Evolutionary conservation across 2,113 vertebrate species (phyloP).

Genomic region (Marmota monax): DNA sequence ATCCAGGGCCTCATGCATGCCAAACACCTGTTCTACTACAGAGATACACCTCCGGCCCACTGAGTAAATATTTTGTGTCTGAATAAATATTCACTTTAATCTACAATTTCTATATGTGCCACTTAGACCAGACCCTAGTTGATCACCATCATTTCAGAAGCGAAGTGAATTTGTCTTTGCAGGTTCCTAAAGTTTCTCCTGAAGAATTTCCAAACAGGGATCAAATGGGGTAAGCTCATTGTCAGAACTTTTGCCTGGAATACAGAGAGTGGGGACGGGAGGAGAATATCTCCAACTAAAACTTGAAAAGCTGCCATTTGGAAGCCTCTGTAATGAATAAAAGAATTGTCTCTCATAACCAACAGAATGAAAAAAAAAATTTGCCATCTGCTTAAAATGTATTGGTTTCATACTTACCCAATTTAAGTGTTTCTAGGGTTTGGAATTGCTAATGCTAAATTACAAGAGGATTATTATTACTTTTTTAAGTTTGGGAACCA

Average conservation of each 20-base stretch:
- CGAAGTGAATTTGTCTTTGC: neutral
- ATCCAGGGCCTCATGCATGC: neutral
- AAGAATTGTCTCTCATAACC: neutral
- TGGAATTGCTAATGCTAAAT: constrained; percentile 12
- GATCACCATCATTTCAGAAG: neutral
- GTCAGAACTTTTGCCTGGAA: neutral
- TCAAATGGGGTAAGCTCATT: neutral
- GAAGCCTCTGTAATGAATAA: neutral
- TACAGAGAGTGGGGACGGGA: neutral
- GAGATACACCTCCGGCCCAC: neutral
- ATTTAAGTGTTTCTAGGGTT: constrained; percentile 9
- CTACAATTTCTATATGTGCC: neutral
- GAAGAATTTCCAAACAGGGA: neutral
- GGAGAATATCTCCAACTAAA: neutral
- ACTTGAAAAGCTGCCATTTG: neutral
- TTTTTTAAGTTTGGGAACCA: neutral
- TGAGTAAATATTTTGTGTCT: constrained; percentile 40
- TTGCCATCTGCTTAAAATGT: neutral
- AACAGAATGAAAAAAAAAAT: neutral
- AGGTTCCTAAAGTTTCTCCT: neutral
- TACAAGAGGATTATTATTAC: neutral
- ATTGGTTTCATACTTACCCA: neutral
- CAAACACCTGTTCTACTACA: neutral
- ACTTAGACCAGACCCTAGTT: neutral
- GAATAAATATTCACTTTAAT: neutral